Evolutionary conservation across 2,797 vertebrate genomes (phyloP), one percentile per base, ranked within the genome.

Genomic region (Gadopsis marmoratus): DNA sequence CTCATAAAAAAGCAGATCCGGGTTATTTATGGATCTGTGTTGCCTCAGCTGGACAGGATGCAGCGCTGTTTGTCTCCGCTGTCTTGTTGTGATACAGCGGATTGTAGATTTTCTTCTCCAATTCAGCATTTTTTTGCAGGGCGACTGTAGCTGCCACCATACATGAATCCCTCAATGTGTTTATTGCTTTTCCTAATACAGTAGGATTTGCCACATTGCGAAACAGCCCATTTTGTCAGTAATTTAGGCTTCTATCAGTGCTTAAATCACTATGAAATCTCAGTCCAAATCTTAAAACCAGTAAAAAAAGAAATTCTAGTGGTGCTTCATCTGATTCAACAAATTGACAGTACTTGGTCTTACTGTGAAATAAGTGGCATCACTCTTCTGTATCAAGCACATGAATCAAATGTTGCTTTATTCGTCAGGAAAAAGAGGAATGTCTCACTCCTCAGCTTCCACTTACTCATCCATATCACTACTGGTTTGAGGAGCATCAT

Each of bases 41-140:
- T 35, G 69, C 68, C 54, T 76, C 33, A 11, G 58, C 74, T 53
- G 69, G 61, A 65, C n/a, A 41, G 26, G 53, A 16, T 45, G 54
- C 71, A 59, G 74, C 9, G 29, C 58, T 37, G 56, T 73, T 81
- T 59, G 58, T 48, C 60, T 73, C 70, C 5, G 69, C 50, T 82
- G 72, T 61, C 76, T 62, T 26, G 53, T 78, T 54, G 55, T 62
- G 73, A 65, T 61, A 66, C 74, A 56, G 69, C 39, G 35, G 26
- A 51, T 53, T 56, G 51, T 37, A 37, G 26, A 43, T 69, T 76
- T 59, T 33, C 11, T 21, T 71, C 47, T 81, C 79, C 77, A 84
- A 83, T 81, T 87, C 82, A 85, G 69, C 82, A 47, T 67, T 78
- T 86, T 76, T 55, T 58, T 17, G 26, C 29, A 33, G 17, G 71